These are phyloP conservation scores for Nannospalax galili DNA, from an alignment of 2,113 vertebrate species.

Conservation along the genomic window DNA sequence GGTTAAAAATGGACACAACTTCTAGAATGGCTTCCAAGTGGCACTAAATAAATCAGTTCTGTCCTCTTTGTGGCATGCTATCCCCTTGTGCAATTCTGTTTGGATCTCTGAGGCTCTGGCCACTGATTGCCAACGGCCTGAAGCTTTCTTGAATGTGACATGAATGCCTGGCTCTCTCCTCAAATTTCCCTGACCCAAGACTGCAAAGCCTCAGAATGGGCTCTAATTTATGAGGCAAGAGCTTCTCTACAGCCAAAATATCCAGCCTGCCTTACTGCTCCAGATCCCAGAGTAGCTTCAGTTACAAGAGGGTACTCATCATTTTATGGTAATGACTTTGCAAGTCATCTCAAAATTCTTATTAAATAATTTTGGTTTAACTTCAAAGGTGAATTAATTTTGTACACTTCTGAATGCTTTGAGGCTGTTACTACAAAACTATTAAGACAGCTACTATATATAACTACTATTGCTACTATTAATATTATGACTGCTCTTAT, in stretches of 20 bases:
- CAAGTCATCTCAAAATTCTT: background rate
- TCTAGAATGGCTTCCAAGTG: constrained; percentile 80
- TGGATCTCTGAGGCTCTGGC: constrained; percentile 76
- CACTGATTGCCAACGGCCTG: constrained; percentile 68
- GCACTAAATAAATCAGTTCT: constrained; percentile 83
- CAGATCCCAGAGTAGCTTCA: background rate
- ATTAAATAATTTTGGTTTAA: background rate
- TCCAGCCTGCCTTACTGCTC: background rate
- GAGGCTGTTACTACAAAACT: background rate
- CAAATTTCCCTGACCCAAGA: constrained; percentile 77
- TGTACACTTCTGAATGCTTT: background rate
- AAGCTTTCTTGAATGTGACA: constrained; percentile 78
- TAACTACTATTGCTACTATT: no score
- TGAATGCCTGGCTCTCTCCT: constrained; percentile 76
- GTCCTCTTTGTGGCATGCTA: constrained; percentile 49
- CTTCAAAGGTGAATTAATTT: background rate
- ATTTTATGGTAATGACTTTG: background rate
- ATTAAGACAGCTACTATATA: background rate
- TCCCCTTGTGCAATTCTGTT: constrained; percentile 71
- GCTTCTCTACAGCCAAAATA: background rate
- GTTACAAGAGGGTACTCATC: background rate
- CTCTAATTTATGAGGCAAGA: background rate
- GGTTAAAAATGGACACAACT: constrained; percentile 28
- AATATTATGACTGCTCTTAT: no score
- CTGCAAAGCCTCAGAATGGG: constrained; percentile 37